Evolutionary conservation across 2,113 vertebrate species (phyloP).

Genomic region (Psittacula cyanocephala): DNA sequence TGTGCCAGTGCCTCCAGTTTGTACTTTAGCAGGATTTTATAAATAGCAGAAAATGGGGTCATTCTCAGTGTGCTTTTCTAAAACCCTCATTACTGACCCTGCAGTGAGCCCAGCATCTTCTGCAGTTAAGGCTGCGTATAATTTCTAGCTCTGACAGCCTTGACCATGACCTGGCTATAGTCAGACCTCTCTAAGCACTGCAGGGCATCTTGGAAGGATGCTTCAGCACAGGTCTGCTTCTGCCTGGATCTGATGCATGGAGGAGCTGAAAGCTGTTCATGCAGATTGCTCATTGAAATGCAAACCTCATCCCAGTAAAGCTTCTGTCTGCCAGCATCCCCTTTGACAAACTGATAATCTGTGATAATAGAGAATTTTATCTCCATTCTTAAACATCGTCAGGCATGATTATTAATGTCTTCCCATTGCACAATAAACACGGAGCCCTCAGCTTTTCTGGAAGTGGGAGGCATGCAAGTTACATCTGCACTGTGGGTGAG

Average conservation of each 20-base stretch:
- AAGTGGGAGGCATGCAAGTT: neutral
- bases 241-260: neutral
- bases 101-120: neutral
- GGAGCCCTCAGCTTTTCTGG: neutral
- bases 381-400: slow-evolving; percentile 36
- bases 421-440: slow-evolving; percentile 19
- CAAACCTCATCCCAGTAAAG: slow-evolving; percentile 38
- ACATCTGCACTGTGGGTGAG: slow-evolving; percentile 1
- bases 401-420: slow-evolving; percentile 36
- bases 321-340: slow-evolving; percentile 42
- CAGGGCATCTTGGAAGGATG: neutral
- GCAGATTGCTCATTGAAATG: slow-evolving; percentile 57
- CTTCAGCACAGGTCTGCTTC: neutral
- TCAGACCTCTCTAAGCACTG: neutral
- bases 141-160: neutral
- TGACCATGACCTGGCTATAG: neutral
- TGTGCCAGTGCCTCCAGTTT: neutral
- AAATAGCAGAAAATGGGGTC: neutral
- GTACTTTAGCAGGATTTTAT: neutral
- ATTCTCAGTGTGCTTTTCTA: neutral
- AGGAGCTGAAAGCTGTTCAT: neutral
- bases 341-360: slow-evolving; percentile 57
- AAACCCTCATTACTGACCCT: neutral
- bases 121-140: neutral
- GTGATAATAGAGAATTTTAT: slow-evolving; percentile 48